A percentile compares a stretch with the other conserved stretches of the same genome.
Conservation (phyloP, 1,140 invertebrate genomes). For the Drosophila equinoxialis region DNA sequence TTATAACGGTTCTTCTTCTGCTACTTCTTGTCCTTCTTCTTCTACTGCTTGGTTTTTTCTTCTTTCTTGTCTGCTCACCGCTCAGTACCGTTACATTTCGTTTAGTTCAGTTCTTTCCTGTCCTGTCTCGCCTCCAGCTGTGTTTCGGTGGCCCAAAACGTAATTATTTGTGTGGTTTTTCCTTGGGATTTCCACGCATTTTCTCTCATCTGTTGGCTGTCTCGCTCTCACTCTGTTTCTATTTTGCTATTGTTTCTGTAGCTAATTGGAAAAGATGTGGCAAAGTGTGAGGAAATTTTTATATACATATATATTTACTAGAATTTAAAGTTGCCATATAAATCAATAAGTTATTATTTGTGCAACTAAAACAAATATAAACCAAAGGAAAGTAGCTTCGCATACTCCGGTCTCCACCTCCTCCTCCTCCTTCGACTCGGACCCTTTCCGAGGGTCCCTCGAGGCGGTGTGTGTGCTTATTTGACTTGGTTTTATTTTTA, state of each 20-base stretch:
- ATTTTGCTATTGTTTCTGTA: conserved; percentile 12
- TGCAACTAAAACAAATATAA: conserved; percentile 14
- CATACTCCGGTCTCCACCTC: no score
- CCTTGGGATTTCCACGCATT: conserved; percentile 6
- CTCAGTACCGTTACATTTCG: neutral
- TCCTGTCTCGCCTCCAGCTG: conserved; percentile 16
- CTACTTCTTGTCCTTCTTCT: neutral
- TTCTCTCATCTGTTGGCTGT: neutral
- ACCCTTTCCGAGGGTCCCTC: conserved; percentile 6
- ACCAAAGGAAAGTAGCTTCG: neutral
- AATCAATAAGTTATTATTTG: conserved; percentile 54
- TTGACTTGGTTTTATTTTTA: conserved; percentile 45
- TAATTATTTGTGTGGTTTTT: conserved; percentile 44
- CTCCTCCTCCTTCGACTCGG: neutral
- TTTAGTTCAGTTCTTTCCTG: neutral
- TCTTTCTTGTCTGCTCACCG: neutral
- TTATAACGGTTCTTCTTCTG: neutral
- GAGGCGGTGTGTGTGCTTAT: conserved; percentile 40
- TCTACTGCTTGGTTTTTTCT: conserved; percentile 20
- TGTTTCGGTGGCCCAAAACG: conserved; percentile 16
- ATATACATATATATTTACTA: conserved; percentile 15
- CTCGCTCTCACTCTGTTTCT: neutral
- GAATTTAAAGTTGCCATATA: conserved; percentile 41
- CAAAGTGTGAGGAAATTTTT: conserved; percentile 9
- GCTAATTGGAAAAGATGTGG: conserved; percentile 36